A percentile compares a stretch with the other conserved stretches of the same genome.
phyloP scores from a whole-genome alignment of 2,888 invertebrate genomes.

The Phalangium opilio region DNA sequence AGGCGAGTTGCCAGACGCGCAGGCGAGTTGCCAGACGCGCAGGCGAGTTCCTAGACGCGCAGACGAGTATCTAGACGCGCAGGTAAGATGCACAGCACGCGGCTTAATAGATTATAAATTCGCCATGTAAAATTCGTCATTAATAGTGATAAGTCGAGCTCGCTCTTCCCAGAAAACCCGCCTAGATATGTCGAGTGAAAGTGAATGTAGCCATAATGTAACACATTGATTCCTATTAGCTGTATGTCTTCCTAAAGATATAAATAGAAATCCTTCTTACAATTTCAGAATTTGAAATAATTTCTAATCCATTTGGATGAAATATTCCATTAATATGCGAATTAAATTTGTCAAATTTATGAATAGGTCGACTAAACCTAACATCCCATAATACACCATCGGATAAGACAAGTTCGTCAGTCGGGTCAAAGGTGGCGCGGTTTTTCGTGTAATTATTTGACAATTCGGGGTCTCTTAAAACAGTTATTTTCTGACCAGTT shows the following conservation, averaged over 20 bases:
- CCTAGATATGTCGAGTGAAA: too few species aligned
- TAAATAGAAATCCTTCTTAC: too few species aligned
- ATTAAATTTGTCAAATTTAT: conserved; percentile 95
- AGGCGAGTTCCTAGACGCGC: too few species aligned
- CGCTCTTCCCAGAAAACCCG: too few species aligned
- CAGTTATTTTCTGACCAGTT: conserved; percentile 55
- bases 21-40: too few species aligned
- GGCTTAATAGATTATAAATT: too few species aligned
- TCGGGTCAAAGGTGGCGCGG: conserved; percentile 81
- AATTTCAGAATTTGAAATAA: conserved; percentile 90
- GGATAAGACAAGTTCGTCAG: conserved; percentile 82
- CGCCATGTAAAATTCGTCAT: too few species aligned
- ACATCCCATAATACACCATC: conserved; percentile 95
- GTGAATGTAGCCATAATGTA: neutral
- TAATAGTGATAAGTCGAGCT: too few species aligned
- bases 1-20: too few species aligned
- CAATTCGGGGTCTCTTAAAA: conserved; percentile 55
- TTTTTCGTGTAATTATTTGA: conserved; percentile 89
- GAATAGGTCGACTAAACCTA: conserved; percentile 63
- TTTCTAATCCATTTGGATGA: conserved; percentile 88
- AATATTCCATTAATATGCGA: conserved; percentile 87
- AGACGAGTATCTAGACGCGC: too few species aligned
- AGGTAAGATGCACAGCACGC: too few species aligned
- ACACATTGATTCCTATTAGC: conserved; percentile 1
- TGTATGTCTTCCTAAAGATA: neutral